Percentiles rank a stretch among this genome's conserved stretches.
These are phyloP conservation scores for Arnoldichthys spilopterus DNA, from an alignment of 2,797 vertebrate species.

Conservation along the genomic window DNA sequence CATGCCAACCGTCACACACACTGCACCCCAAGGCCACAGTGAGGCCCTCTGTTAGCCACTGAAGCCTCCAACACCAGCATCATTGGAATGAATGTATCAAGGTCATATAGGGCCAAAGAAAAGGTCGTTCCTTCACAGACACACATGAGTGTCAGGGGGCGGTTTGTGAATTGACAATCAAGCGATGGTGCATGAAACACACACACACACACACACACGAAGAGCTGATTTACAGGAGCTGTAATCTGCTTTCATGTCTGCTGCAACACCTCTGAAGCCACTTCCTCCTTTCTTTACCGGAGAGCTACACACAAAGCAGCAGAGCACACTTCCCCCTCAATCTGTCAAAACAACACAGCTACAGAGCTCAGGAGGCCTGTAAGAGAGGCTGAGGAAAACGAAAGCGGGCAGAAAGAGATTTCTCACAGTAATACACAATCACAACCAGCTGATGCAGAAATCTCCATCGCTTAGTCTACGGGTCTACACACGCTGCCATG, in stretches of 20 bases:
- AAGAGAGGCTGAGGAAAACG: neutral
- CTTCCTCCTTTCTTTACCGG: slow-evolving; percentile 56
- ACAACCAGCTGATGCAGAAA: slow-evolving; percentile 8
- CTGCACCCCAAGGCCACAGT: too few relatives aligned
- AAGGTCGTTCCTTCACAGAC: neutral
- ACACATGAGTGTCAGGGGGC: neutral
- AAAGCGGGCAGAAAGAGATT: neutral
- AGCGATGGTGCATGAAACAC: slow-evolving; percentile 1
- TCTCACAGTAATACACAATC: neutral
- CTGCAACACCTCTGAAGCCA: slow-evolving; percentile 38
- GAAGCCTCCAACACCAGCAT: neutral
- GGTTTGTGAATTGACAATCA: neutral
- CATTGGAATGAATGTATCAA: too few relatives aligned
- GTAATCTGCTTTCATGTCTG: slow-evolving; percentile 53
- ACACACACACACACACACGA: neutral
- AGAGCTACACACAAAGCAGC: slow-evolving; percentile 2
- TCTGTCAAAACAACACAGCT: slow-evolving; percentile 33
- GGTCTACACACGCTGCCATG: too few relatives aligned
- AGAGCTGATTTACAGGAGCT: neutral
- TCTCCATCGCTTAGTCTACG: neutral
- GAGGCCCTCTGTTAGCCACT: too few relatives aligned
- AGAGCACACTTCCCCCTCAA: slow-evolving; percentile 34
- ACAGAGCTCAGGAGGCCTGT: neutral
- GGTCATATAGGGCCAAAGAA: too few relatives aligned
- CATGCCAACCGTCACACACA: too few relatives aligned